Evolutionary conservation across 2,797 vertebrate species (phyloP).

Genomic region (Pseudotriccus pelzelni): DNA sequence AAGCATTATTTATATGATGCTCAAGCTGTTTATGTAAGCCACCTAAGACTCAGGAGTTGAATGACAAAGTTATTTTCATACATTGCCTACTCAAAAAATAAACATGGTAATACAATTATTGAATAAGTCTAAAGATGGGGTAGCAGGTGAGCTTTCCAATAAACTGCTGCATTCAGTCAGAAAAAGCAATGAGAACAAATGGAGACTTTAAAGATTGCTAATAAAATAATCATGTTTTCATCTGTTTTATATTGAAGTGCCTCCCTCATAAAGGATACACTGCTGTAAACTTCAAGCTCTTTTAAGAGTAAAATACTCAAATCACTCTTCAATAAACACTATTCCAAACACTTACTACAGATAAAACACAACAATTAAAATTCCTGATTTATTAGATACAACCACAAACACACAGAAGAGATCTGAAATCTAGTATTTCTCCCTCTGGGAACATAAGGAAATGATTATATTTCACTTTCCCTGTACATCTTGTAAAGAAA

Average conservation of each 20-base stretch:
- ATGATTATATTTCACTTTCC: constrained; percentile 3
- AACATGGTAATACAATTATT: not conserved
- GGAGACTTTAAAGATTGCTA: constrained; percentile 23
- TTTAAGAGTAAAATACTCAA: constrained; percentile 54
- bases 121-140: not conserved
- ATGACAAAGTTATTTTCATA: not conserved
- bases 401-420: constrained; percentile 28
- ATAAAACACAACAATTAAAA: constrained; percentile 64
- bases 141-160: not conserved
- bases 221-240: constrained; percentile 54
- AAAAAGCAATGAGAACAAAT: constrained; percentile 9
- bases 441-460: constrained; percentile 23
- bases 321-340: constrained; percentile 59
- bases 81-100: not conserved
- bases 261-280: constrained; percentile 15
- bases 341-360: constrained; percentile 18
- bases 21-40: not conserved
- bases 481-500: constrained; percentile 33
- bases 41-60: not conserved
- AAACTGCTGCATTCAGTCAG: not conserved
- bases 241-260: constrained; percentile 47
- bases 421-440: not conserved
- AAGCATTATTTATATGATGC: not conserved
- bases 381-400: constrained; percentile 50
- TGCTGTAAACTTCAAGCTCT: constrained; percentile 35